Evolutionary conservation across 2,797 vertebrate species (phyloP).

Genomic region (Notoglanidium macrostoma): DNA sequence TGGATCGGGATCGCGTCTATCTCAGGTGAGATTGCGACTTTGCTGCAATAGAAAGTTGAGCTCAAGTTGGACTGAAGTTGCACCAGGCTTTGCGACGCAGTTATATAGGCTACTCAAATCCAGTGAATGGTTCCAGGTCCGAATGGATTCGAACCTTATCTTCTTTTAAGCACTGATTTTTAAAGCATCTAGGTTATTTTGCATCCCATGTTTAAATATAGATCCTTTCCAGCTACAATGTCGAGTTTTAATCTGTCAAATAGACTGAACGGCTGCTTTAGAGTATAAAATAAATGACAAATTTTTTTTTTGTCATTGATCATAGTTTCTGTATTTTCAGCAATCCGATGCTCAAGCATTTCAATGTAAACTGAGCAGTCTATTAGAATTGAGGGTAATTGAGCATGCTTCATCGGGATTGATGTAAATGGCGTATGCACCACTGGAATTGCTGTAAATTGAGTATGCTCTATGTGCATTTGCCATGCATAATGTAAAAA

Average conservation of each 20-base stretch:
- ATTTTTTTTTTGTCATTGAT: too few relatives aligned
- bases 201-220: not conserved
- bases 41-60: not conserved
- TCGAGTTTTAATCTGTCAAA: not conserved
- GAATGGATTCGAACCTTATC: not conserved
- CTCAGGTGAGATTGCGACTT: conserved; percentile 73
- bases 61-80: not conserved
- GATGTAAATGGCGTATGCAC: not conserved
- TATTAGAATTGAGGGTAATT: not conserved
- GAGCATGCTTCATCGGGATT: not conserved
- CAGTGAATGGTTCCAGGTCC: not conserved
- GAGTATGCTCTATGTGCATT: not conserved
- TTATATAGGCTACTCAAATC: not conserved
- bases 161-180: not conserved
- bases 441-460: not conserved
- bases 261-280: not conserved
- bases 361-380: not conserved
- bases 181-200: not conserved
- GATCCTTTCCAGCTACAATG: not conserved
- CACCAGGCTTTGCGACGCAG: not conserved
- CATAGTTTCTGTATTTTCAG: not conserved
- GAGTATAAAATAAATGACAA: not conserved
- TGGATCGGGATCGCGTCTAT: conserved; percentile 78
- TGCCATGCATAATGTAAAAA: not conserved
- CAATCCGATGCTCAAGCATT: not conserved